These are phyloP conservation scores for Halictus quadricinctus DNA, from an alignment of 2,888 invertebrate genomes.

Conservation along the genomic window DNA sequence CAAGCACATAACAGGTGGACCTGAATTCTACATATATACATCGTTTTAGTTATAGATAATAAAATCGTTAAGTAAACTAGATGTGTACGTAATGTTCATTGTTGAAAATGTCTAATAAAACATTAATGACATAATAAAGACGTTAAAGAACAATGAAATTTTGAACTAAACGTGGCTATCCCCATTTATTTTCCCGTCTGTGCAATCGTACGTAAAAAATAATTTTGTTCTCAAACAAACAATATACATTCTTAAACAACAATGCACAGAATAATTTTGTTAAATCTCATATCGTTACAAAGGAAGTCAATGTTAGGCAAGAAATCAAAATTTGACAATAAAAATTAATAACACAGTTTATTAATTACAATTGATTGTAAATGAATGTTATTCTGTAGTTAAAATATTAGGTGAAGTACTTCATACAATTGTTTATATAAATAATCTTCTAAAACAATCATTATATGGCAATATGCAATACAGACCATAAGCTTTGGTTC, in stretches of 20 bases:
- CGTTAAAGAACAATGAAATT: not conserved
- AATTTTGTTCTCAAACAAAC: not conserved
- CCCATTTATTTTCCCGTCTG: not conserved
- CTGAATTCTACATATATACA: not conserved
- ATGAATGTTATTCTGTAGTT: not conserved
- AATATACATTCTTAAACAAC: not conserved
- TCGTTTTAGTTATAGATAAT: not conserved
- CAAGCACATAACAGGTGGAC: not conserved
- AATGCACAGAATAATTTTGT: not conserved
- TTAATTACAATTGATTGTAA: slow-evolving; percentile 13
- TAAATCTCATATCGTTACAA: not conserved
- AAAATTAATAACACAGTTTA: not conserved
- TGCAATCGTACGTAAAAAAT: not conserved
- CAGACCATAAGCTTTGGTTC: not conserved
- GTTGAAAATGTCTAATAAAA: slow-evolving; percentile 10
- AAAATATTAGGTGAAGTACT: not conserved
- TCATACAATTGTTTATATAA: slow-evolving; percentile 1
- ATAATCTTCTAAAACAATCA: slow-evolving; percentile 4
- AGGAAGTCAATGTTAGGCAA: not conserved
- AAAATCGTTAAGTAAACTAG: not conserved
- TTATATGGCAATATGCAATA: not conserved
- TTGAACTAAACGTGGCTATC: not conserved
- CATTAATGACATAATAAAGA: not conserved
- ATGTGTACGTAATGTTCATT: not conserved
- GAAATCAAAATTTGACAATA: not conserved